phyloP scores from a whole-genome alignment of 2,888 invertebrate genomes.

The Polyommatus icarus region DNA sequence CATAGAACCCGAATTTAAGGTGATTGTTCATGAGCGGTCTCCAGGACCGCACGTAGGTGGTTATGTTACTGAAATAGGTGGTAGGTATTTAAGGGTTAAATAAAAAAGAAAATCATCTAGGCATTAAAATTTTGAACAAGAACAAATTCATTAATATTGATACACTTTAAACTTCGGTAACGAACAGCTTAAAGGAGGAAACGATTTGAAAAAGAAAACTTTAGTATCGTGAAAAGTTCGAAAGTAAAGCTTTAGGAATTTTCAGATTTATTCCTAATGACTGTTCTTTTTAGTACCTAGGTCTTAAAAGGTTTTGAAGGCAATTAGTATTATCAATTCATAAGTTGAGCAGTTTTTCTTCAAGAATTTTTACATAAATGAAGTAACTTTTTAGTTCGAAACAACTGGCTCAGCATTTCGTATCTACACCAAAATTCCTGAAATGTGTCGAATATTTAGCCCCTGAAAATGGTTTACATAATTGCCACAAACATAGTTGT shows the following conservation, averaged over 20 bases:
- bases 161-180: conserved; percentile 1
- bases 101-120: not conserved
- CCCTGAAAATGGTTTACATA: conserved; percentile 20
- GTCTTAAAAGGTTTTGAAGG: not conserved
- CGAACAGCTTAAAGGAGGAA: conserved; percentile 1
- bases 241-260: not conserved
- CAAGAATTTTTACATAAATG: not conserved
- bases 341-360: not conserved
- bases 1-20: too few species aligned
- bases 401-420: conserved; percentile 14
- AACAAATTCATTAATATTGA: conserved; percentile 17
- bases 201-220: conserved; percentile 14
- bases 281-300: not conserved
- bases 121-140: not conserved
- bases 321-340: not conserved
- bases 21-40: too few species aligned
- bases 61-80: too few species aligned
- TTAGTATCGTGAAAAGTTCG: not conserved
- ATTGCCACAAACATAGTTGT: conserved; percentile 7
- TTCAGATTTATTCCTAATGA: conserved; percentile 1
- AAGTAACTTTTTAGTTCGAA: not conserved
- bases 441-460: conserved; percentile 20
- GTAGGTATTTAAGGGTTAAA: too few species aligned
- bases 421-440: conserved; percentile 16
- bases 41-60: too few species aligned